Percentiles rank a stretch among this genome's conserved stretches.
phyloP scores from a whole-genome alignment of 2,797 vertebrate genomes.

The Falco cherrug region DNA sequence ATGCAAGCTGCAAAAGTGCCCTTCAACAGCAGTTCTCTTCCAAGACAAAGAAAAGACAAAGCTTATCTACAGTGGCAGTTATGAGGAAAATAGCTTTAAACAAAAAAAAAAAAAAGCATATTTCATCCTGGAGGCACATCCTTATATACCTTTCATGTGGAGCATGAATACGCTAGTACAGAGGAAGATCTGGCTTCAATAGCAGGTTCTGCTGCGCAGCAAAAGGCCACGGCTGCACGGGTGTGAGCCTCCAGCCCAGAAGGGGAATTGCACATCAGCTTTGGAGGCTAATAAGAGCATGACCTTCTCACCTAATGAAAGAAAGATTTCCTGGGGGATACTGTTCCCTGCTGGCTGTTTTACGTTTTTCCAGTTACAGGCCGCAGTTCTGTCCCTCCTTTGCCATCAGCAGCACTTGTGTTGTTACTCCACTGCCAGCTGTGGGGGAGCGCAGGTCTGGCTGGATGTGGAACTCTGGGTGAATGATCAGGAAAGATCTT shows the following conservation, averaged over 20 bases:
- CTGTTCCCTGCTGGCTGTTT: neutral
- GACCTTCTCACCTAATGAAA: conserved; percentile 7
- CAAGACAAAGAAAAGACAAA: neutral
- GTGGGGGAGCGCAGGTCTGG: neutral
- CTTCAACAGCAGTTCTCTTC: neutral
- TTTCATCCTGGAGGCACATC: neutral
- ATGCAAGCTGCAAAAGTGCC: neutral
- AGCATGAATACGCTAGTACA: neutral
- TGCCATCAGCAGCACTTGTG: neutral
- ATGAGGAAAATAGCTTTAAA: neutral
- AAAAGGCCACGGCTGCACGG: neutral
- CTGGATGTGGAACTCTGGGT: neutral
- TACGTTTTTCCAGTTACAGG: neutral
- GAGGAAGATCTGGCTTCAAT: neutral
- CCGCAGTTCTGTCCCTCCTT: neutral
- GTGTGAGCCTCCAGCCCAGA: neutral
- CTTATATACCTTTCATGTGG: neutral
- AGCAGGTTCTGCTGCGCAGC: neutral
- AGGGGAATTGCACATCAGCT: neutral
- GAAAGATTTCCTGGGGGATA: neutral
- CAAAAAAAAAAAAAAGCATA: neutral
- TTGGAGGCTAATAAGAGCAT: conserved; percentile 19
- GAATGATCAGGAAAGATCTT: neutral
- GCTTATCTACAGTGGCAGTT: neutral
- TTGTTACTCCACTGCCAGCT: neutral